Evolutionary conservation across 2,797 vertebrate species (phyloP), one percentile per base, ranked within the genome.

Genomic region (Enteromius viviparus): DNA sequence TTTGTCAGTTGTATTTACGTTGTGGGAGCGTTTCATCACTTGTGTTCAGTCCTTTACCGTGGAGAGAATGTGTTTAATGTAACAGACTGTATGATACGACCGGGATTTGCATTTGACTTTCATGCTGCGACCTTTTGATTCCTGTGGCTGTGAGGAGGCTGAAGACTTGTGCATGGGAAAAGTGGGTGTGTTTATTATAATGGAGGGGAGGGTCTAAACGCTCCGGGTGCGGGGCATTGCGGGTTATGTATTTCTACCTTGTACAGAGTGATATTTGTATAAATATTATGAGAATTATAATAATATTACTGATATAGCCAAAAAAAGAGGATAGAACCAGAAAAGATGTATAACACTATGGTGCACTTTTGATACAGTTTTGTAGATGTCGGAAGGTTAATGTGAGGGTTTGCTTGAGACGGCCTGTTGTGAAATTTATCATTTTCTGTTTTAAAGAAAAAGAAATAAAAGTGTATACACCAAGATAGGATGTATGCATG

Each of bases 301-400:
- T 91, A 87, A 88, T 86, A 94, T 92, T 93, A 88, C 86, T 88
- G 87, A 87, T 86, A 86, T 89, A 89, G 87, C 91, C 92, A 92
- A 93, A 93, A 92, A 92, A 82, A 90, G 93, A 93, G 92, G 91
- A 92, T 85, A 91, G 90, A 92, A 90, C 93, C 89, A 89, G 66
- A 77, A 91, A 92, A 94, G 93, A 95, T 92, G 94, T 95, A 95
- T 95, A 94, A 95, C 94, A 95, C 95, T 95, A 96, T 94, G 94
- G 95, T 95, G 95, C 95, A 96, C 95, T 96, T 96, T 96, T 96
- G 95, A 96, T 96, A 96, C 95, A 90, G 95, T 96, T 96, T 96
- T 96, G 94, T 96, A 96, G 94, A 94, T 95, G 94, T 95, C 94
- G 94, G 94, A 92, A 91, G 94, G 94, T 94, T 93, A 93, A 91